Evolutionary conservation across 2,888 invertebrate genomes (phyloP).

Genomic region (Trachelus troglodyta): DNA sequence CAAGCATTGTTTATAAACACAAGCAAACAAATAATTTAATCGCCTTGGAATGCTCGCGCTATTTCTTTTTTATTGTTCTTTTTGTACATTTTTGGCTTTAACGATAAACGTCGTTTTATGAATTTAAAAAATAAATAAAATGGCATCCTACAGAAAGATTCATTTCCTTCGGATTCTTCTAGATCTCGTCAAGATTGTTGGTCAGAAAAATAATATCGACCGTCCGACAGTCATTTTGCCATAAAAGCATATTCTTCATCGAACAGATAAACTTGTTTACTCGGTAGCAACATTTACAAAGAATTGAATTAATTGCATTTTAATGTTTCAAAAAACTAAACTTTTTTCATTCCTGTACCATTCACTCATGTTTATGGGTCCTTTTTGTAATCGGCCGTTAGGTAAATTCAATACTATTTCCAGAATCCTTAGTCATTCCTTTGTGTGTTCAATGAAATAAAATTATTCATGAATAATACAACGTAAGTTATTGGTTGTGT

Average conservation of each 20-base stretch:
- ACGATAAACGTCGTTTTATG: background rate
- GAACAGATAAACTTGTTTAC: background rate
- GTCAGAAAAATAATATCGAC: background rate
- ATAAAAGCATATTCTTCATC: background rate
- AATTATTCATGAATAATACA: background rate
- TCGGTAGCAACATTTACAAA: background rate
- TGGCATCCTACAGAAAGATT: background rate
- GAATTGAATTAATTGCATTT: background rate
- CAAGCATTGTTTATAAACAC: background rate
- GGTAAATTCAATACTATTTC: background rate
- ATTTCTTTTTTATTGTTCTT: background rate
- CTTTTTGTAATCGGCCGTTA: background rate
- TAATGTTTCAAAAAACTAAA: background rate
- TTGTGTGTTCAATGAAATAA: background rate
- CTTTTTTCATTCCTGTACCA: too few species aligned
- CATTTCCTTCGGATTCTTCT: too few species aligned
- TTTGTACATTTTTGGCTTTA: background rate
- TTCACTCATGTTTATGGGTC: background rate
- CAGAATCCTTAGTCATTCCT: background rate
- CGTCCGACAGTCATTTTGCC: background rate
- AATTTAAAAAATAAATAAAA: background rate
- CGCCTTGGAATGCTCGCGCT: background rate
- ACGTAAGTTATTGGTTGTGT: too few species aligned
- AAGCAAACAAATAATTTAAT: background rate
- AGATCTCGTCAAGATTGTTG: too few species aligned